These are phyloP conservation scores for Nomada lathburiana DNA, from an alignment of 2,888 invertebrate species.

Conservation along the genomic window DNA sequence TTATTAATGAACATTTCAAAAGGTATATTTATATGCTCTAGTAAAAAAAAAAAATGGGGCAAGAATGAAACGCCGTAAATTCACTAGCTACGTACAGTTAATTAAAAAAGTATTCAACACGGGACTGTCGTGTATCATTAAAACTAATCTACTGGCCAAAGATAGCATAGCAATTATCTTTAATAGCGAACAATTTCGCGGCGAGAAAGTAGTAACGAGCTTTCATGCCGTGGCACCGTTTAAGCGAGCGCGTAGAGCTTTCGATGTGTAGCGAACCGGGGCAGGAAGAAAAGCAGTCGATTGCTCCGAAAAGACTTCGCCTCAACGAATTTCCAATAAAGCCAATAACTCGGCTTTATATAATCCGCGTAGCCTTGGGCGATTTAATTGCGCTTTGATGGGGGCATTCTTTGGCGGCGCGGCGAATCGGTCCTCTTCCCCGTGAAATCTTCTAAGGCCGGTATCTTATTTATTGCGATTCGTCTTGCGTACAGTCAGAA, in stretches of 20 bases:
- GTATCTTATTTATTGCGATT: slow-evolving; percentile 41
- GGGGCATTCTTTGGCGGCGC: slow-evolving; percentile 61
- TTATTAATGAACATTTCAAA: too few species aligned
- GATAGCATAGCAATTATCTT: slow-evolving; percentile 66
- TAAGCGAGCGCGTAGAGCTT: slow-evolving; percentile 35
- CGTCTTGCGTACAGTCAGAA: slow-evolving; percentile 14
- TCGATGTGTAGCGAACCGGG: slow-evolving; percentile 8
- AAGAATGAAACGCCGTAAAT: slow-evolving; percentile 44
- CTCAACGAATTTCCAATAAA: slow-evolving; percentile 69
- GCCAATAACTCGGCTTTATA: slow-evolving; percentile 66
- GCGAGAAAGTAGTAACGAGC: slow-evolving; percentile 38
- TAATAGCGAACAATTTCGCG: slow-evolving; percentile 64
- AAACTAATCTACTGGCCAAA: slow-evolving; percentile 18
- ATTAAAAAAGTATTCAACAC: slow-evolving; percentile 64
- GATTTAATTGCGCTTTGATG: slow-evolving; percentile 68
- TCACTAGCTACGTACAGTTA: slow-evolving; percentile 20
- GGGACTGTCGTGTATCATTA: slow-evolving; percentile 36
- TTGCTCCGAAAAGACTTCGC: slow-evolving; percentile 57
- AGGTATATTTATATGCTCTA: too few species aligned
- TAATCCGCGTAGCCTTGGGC: slow-evolving; percentile 58
- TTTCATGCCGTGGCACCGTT: slow-evolving; percentile 28
- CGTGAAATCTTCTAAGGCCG: slow-evolving; percentile 38
- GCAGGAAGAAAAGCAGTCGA: slow-evolving; percentile 38
- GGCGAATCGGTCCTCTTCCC: slow-evolving; percentile 39
- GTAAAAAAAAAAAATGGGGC: too few species aligned